Conservation (phyloP, 2,888 invertebrate species). For the Eupeodes latifasciatus region DNA sequence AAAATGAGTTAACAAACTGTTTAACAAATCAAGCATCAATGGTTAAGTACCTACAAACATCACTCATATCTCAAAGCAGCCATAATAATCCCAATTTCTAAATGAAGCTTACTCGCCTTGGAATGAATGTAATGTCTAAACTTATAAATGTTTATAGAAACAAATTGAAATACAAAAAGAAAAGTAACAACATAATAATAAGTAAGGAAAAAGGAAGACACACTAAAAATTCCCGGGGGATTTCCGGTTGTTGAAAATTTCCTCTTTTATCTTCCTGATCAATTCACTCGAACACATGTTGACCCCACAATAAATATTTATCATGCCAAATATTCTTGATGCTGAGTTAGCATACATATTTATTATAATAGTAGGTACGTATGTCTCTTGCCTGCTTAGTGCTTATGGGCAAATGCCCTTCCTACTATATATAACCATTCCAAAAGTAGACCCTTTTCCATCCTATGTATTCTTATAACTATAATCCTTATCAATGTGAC, state of each 20-base stretch:
- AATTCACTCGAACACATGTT: constrained; percentile 49
- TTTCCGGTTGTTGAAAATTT: constrained; percentile 44
- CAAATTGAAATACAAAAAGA: too few relatives aligned
- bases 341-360: constrained; percentile 33
- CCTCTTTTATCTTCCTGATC: constrained; percentile 25
- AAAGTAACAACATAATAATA: too few relatives aligned
- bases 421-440: neutral
- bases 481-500: constrained; percentile 41
- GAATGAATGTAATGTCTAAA: neutral
- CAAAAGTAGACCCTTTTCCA: constrained; percentile 21
- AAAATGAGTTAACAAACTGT: too few relatives aligned
- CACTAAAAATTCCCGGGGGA: constrained; percentile 26
- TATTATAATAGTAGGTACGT: neutral
- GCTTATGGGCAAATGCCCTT: too few relatives aligned
- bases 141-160: neutral
- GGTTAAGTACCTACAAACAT: neutral
- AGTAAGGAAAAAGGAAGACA: neutral
- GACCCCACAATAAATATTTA: constrained; percentile 64
- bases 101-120: neutral
- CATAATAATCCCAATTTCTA: neutral
- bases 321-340: constrained; percentile 29
- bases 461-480: neutral
- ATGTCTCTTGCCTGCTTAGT: too few relatives aligned
- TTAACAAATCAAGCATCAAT: neutral
- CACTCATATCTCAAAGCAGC: neutral